Conservation (phyloP, 2,888 invertebrate species). For the Eupithecia insigniata region DNA sequence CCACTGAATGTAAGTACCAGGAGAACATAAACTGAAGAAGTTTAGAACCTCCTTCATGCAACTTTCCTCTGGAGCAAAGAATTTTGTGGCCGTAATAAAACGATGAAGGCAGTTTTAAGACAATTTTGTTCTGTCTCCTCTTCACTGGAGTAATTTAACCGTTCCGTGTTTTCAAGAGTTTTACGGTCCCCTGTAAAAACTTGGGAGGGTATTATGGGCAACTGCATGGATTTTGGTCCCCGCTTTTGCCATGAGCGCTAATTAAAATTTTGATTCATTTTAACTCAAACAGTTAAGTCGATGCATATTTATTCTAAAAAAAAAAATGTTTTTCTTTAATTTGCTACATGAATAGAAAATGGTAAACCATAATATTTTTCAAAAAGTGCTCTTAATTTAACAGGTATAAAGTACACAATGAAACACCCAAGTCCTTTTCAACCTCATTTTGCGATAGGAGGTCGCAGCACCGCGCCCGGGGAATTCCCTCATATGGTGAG, state of each 20-base stretch:
- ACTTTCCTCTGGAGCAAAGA: conserved; percentile 16
- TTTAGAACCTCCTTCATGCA: conserved; percentile 15
- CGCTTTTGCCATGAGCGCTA: neutral
- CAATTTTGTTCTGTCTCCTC: conserved; percentile 13
- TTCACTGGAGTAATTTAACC: conserved; percentile 32
- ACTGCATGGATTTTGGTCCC: neutral
- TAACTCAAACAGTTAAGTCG: neutral
- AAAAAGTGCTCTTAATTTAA: conserved; percentile 5
- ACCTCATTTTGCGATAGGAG: conserved; percentile 50
- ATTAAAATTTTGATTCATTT: neutral
- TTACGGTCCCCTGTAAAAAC: conserved; percentile 10
- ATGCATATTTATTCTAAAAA: neutral
- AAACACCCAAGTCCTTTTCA: conserved; percentile 20
- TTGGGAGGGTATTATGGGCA: neutral
- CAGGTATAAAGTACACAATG: conserved; percentile 37
- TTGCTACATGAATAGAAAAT: neutral
- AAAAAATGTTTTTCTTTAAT: neutral
- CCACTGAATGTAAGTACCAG: conserved; percentile 53
- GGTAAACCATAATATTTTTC: neutral
- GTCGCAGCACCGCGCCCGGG: conserved; percentile 51
- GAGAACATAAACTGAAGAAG: conserved; percentile 16
- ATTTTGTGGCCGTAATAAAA: conserved; percentile 13
- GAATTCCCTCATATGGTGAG: conserved; percentile 70
- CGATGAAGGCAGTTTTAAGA: conserved; percentile 13
- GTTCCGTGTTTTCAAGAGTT: conserved; percentile 10